Percentiles rank a stretch among this genome's conserved stretches.
Evolutionary conservation across 2,888 invertebrate species (phyloP).

Genomic region (Cheilosia vulpina): DNA sequence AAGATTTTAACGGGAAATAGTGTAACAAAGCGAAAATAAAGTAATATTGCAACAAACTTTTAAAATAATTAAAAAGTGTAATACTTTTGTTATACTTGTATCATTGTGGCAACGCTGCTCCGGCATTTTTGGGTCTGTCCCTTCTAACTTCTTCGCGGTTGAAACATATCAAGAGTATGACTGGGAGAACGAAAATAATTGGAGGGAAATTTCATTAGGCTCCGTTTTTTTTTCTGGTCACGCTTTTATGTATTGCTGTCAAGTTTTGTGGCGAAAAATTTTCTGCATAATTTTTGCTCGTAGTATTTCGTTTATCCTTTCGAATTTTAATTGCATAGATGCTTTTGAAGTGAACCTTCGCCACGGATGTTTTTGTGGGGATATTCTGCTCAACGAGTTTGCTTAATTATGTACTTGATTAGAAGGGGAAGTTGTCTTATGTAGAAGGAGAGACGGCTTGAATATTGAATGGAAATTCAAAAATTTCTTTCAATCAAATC

Average conservation of each 20-base stretch:
- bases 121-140: neutral
- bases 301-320: neutral
- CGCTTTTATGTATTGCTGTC: neutral
- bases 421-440: neutral
- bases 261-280: conserved; percentile 22
- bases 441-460: too few relatives aligned
- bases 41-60: too few relatives aligned
- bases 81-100: too few relatives aligned
- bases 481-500: too few relatives aligned
- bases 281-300: conserved; percentile 32
- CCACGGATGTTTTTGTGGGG: neutral
- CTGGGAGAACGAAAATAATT: conserved; percentile 35
- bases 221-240: neutral
- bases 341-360: conserved; percentile 11
- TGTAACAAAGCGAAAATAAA: too few relatives aligned
- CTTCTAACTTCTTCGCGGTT: neutral
- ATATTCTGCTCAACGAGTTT: neutral
- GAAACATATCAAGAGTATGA: conserved; percentile 17
- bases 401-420: neutral
- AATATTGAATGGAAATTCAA: too few relatives aligned
- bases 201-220: conserved; percentile 46
- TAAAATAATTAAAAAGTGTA: too few relatives aligned
- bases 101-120: too few relatives aligned
- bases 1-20: too few relatives aligned
- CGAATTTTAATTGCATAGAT: conserved; percentile 26